A percentile compares a stretch with the other conserved stretches of the same genome.
phyloP scores from a whole-genome alignment of 2,113 vertebrate genomes.

The Sula dactylatra region DNA sequence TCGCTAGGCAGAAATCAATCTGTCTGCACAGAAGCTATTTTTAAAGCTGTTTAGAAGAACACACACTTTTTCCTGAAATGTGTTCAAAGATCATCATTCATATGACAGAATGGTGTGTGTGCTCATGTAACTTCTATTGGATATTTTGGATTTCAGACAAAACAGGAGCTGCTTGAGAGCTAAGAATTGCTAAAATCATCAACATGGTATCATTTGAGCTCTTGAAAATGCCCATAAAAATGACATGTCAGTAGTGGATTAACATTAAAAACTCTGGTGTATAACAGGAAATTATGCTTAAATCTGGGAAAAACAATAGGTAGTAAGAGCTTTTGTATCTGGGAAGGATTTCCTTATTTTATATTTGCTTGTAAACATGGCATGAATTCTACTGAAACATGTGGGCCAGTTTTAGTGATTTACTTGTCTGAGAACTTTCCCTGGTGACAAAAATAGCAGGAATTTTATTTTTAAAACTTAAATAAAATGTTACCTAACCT shows the following conservation, averaged over 20 bases:
- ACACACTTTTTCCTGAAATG: constrained; percentile 46
- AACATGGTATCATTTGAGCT: neutral
- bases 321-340: neutral
- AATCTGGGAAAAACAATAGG: neutral
- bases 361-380: neutral
- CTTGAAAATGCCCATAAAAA: neutral
- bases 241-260: neutral
- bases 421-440: constrained; percentile 6
- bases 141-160: neutral
- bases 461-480: neutral
- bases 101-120: neutral
- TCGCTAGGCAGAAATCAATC: constrained; percentile 1
- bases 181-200: neutral
- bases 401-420: neutral
- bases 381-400: neutral
- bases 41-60: constrained; percentile 37
- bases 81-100: constrained; percentile 22
- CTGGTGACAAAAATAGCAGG: neutral
- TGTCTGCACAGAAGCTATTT: constrained; percentile 46
- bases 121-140: neutral
- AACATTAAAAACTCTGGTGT: neutral
- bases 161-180: neutral
- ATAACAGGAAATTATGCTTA: neutral
- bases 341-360: constrained; percentile 34
- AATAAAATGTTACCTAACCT: neutral